Evolutionary conservation across 2,888 invertebrate species (phyloP), one percentile per base, ranked within the genome.

Genomic region (Lymantria dispar): DNA sequence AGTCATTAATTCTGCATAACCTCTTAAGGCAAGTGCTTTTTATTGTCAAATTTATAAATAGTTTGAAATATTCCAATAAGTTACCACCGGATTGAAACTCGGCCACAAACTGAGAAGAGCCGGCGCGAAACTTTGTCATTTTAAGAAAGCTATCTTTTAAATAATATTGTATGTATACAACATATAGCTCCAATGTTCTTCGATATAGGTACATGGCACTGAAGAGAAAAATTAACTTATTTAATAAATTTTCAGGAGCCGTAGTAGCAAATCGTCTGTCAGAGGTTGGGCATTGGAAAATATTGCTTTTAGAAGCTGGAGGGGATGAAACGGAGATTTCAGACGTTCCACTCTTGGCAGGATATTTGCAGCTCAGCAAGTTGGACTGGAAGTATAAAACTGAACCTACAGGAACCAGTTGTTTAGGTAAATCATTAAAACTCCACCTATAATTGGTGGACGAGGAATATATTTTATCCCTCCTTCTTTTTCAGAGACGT

Each of bases 331-430:
- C 97, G 0, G 97, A 97, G 83, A 95, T 97, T 70, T 96, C 97
- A 0, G 97, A 98, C 72, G 97, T 97, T 0, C 97, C 97, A 0
- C 88, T 97, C 3, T 92, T 98, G 75, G 97, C 98, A 0, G 97
- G 96, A 0, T 98, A 97, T 73, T 86, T 98, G 48, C 97, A 98
- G 80, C 91, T 97, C 9, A 97, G 96, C 57, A 94, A 96, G 75
- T 89, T 98, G 47, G 98, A 98, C 79, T 98, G 98, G 98, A 95
- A 96, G 74, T 98, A 97, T 80, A 98, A 98, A 84, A 97, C 97
- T 0, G 98, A 98, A 76, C 97, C 98, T 0, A 95, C 96, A 69
- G 95, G 95, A 40, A 95, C 93, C 7, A 93, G 94, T 12, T 97
- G 97, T 78, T 90, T 97, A 74, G 97, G 97, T 96, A 87, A 77